Evolutionary conservation across 2,113 vertebrate species (phyloP), one percentile per base, ranked within the genome.

Genomic region (Pipra filicauda): DNA sequence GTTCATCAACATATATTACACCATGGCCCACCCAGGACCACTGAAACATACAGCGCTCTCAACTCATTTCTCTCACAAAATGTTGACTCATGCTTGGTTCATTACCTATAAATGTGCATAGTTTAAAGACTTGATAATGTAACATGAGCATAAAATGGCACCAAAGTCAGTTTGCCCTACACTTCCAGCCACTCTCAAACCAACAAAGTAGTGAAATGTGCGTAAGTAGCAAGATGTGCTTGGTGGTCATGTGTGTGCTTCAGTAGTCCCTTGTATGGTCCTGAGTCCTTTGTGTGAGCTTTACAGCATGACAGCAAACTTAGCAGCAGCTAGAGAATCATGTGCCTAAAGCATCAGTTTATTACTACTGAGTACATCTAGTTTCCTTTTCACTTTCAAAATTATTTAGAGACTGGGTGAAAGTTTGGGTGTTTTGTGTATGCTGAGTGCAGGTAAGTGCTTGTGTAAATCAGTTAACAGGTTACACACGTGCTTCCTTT

Each of bases 91-190:
- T 33, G 37, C 58, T 92, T 71, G 8, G 21, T 91, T 95, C 27
- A 19, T 83, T 76, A 74, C 35, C 39, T 93, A 72, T 16, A 88
- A 78, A 67, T 78, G 51, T 96, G 96, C 93, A 84, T 96, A 91
- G 84, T 94, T 93, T 88, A 44, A 78, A 88, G 58, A 76, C 61
- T 46, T 78, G 33, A 41, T 76, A 72, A 71, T 24, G 48, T 83
- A 69, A 86, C 37, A 72, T 11, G 13, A 78, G 62, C 41, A 46
- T 52, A 78, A 88, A 88, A 91, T 72, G 91, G 78, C 70, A 97
- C 75, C 27, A 33, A 83, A 89, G 21, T 35, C 19, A 48, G 15
- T 43, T 62, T 79, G 28, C 48, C 48, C 30, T 26, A 78, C 49
- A 48, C 22, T 74, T 77, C 18, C 37, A 75, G 66, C 30, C 28